phyloP scores from a whole-genome alignment of 1,140 invertebrate genomes.

The Apocrypta bakeri region DNA sequence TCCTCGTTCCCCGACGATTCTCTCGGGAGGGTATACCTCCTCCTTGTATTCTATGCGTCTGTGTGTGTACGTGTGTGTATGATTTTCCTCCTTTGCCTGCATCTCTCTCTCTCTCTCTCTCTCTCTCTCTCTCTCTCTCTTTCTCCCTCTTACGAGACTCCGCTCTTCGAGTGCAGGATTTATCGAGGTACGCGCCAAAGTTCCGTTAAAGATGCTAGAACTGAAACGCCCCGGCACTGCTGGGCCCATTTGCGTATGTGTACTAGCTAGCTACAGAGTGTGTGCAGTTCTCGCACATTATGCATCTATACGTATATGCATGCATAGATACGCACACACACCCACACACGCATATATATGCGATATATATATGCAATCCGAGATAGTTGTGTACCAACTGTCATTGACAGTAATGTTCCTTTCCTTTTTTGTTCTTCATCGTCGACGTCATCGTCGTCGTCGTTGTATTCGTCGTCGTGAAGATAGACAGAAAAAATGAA shows the following conservation, averaged over 20 bases:
- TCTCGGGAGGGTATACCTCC: background rate
- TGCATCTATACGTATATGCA: background rate
- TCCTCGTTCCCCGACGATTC: conserved; percentile 24
- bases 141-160: background rate
- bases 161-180: conserved; percentile 47
- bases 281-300: no score
- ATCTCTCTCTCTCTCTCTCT: background rate
- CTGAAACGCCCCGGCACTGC: conserved; percentile 39
- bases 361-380: background rate
- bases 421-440: background rate
- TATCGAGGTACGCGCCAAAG: conserved; percentile 53
- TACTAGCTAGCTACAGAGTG: no score
- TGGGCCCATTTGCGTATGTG: conserved; percentile 48
- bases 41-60: background rate
- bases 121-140: conserved; percentile 5
- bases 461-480: background rate
- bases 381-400: conserved; percentile 46
- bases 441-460: background rate
- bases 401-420: conserved; percentile 53
- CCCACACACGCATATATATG: no score
- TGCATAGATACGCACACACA: no score
- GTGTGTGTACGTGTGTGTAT: background rate
- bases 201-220: conserved; percentile 60
- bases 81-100: background rate
- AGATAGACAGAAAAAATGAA: conserved; percentile 2